Evolutionary conservation across 2,888 invertebrate genomes (phyloP), one percentile per base, ranked within the genome.

Genomic region (Perdita meconis): DNA sequence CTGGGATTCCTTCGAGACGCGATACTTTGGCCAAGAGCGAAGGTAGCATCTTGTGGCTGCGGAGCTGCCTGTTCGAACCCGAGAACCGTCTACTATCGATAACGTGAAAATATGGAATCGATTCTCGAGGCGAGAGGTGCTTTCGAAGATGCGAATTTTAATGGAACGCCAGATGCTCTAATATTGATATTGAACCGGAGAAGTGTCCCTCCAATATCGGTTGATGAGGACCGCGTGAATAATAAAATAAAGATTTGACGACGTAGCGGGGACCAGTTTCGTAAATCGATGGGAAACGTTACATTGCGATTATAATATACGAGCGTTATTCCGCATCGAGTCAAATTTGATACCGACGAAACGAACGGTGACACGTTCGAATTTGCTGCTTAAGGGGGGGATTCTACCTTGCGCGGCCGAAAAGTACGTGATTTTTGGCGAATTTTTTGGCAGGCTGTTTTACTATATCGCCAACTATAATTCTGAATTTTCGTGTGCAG

Each of bases 141-240:
- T 73, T 36, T 57, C 51, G 30, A 51, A 36, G 70, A 73, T 61
- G 69, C 69, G 78, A 69, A 78, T 69, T 80, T 68, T 70, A 78
- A 78, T 73, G 78, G 69, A 69, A 80, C 66, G 57, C 78, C 78
- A 80, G 73, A 78, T 78, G 78, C 68, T 69, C 65, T 68, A 69
- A 63, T 73, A 78, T 68, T 51, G 80, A 80, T 73, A 78, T 73
- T 65, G 79, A 53, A 51, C 47, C 22, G 69, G 30, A 2, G 38
- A 30, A 50, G 50, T 42, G 40, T 66, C 63, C 42, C 24, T 30
- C 63, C 63, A 65, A 78, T 70, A 63, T 64, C 44, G 22, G 19
- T 24, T 47, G 64, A 71, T 63, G 57, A 63, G 63, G 57, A 71
- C 42, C 57, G 57, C 44, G 69, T 60, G 64, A 76, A 76, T 78